A percentile compares a stretch with the other conserved stretches of the same genome.
Evolutionary conservation across 2,113 vertebrate species (phyloP).

Genomic region (Noturus placidus): DNA sequence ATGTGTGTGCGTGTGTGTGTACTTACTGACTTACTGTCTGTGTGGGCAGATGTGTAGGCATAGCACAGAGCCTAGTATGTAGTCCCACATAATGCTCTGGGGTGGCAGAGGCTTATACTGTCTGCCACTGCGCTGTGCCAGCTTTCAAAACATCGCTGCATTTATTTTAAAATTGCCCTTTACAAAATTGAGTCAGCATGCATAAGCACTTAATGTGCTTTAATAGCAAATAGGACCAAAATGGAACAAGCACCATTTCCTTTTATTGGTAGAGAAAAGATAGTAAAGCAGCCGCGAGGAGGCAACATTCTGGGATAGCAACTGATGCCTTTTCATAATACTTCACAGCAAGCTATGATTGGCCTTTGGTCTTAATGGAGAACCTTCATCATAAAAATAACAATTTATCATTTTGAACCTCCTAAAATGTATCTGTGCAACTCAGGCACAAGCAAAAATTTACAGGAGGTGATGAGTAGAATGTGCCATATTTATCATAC

Average conservation of each 20-base stretch:
- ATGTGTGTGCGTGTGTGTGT: no score
- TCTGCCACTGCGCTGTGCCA: not conserved
- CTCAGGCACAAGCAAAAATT: not conserved
- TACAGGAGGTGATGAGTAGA: not conserved
- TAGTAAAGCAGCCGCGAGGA: slow-evolving; percentile 19
- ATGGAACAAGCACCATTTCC: slow-evolving; percentile 49
- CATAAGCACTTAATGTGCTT: slow-evolving; percentile 61
- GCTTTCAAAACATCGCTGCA: slow-evolving; percentile 27
- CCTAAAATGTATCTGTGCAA: slow-evolving; percentile 10
- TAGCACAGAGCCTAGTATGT: not conserved
- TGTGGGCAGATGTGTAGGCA: not conserved
- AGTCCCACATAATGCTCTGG: not conserved
- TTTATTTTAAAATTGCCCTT: slow-evolving; percentile 45
- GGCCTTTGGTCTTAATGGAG: slow-evolving; percentile 54
- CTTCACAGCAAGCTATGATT: slow-evolving; percentile 60
- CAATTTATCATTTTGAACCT: slow-evolving; percentile 1
- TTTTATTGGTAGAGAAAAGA: slow-evolving; percentile 61
- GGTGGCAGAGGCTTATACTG: not conserved
- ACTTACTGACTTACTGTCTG: not conserved
- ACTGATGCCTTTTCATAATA: slow-evolving; percentile 53
- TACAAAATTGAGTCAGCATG: slow-evolving; percentile 53
- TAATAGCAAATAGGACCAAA: slow-evolving; percentile 54
- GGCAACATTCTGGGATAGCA: slow-evolving; percentile 40
- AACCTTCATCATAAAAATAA: slow-evolving; percentile 51
- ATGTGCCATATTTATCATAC: not conserved